phyloP scores from a whole-genome alignment of 2,888 invertebrate genomes.

The Eupithecia subumbrata region DNA sequence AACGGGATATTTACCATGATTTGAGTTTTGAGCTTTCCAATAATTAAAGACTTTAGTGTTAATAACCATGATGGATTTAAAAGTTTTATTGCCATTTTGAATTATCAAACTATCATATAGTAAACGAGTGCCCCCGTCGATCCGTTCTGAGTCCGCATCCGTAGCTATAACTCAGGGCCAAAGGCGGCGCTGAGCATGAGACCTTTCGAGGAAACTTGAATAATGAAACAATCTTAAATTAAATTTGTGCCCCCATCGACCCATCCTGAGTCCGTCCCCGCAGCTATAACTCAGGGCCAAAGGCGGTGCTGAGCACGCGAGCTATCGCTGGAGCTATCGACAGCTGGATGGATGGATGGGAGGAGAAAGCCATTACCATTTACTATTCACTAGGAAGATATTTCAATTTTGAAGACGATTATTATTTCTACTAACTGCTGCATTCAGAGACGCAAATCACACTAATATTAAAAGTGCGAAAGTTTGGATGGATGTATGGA shows the following conservation, averaged over 20 bases:
- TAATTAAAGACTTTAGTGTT: too few relatives aligned
- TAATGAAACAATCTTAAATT: not conserved
- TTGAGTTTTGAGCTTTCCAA: too few relatives aligned
- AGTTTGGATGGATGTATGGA: too few relatives aligned
- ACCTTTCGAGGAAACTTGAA: not conserved
- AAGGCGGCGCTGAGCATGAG: not conserved
- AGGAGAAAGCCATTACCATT: not conserved
- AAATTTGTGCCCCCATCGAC: not conserved
- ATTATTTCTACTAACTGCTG: not conserved
- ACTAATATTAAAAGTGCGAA: too few relatives aligned
- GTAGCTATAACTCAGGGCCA: not conserved
- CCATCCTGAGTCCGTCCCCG: constrained; percentile 5
- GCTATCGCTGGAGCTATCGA: constrained; percentile 4
- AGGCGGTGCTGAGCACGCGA: constrained; percentile 7
- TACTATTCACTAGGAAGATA: constrained; percentile 1
- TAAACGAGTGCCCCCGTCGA: not conserved
- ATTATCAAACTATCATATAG: too few relatives aligned
- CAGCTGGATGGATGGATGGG: constrained; percentile 6
- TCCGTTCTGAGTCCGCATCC: constrained; percentile 3
- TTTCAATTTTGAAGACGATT: not conserved
- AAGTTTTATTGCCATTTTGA: too few relatives aligned
- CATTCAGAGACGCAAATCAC: not conserved
- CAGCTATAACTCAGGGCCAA: not conserved
- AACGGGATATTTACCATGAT: too few relatives aligned
- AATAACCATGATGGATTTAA: too few relatives aligned